Evolutionary conservation across 2,113 vertebrate genomes (phyloP), one percentile per base, ranked within the genome.

Genomic region (Ptychochromis oligacanthus): DNA sequence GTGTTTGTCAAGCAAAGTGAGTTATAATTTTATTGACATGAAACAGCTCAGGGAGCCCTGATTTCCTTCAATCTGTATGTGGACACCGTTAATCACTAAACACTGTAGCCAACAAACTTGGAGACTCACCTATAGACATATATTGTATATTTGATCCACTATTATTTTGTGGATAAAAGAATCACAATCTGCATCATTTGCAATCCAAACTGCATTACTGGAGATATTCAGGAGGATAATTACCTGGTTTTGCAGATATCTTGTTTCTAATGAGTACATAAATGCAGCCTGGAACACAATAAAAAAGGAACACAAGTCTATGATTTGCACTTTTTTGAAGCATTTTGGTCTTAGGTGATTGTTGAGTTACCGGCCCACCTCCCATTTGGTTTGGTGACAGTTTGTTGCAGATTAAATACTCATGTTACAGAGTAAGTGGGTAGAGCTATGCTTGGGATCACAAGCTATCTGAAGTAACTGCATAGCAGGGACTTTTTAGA

Each of bases 241-340:
- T 95, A 99, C 97, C 97, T 99, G 98, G 74, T 95, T 97, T 89
- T 97, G 96, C 26, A 99, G 95, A 88, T 97, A 99, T 92, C 93
- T 95, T 2, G 89, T 89, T 93, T 97, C 90, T 76, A 98, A 89
- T 89, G 96, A 94, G 91, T 94, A 97, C 78, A 97, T 93, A 84
- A 98, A 98, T 0, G 93, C 74, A 6, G 96, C 97, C 98, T 99
- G 82, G 12, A 87, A 80, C 10, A 81, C 24, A 83, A 31, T 31
- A 31, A 40, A 40, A 40, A 40, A 40, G 11, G 38, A 12, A 40
- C 38, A 40, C 10, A 2, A 40, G 38, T 40, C 38, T 40, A 31
- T 31, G 38, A 40, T 2, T 40, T 40, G 11, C 38, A 40, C 38
- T 11, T 40, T 40, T 40, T 40, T 3, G 38, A 40, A 40, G 11